Evolutionary conservation across 2,888 invertebrate species (phyloP), one percentile per base, ranked within the genome.

Genomic region (Ferrisia virgata): DNA sequence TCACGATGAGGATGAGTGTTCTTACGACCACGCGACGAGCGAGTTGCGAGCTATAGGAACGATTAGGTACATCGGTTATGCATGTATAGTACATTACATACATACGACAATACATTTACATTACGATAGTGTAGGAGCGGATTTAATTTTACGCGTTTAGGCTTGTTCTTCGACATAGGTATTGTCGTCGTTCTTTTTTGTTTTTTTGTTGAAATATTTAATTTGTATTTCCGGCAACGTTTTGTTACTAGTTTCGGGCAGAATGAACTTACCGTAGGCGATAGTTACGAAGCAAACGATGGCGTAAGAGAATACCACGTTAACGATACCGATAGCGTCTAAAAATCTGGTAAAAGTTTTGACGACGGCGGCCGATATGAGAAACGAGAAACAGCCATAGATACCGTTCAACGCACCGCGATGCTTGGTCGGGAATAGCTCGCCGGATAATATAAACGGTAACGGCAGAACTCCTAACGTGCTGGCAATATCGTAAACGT

Each of bases 351-450:
- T 22, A 28, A 82, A 82, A 1, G 43, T 40, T 82, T 82, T 82
- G n/a, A 82, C 82, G 1, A 82, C 82, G 2, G 40, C 69, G 1
- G 82, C 82, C 43, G 82, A 82, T n/a, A 82, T 82, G 82, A 82
- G 82, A n/a, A 82, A 82, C 31, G 82, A 82, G 15, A 82, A 82
- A 28, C 79, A 84, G 0, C 84, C 84, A 40, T 84, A 84, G 22
- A 84, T 64, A 11, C 84, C 84, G 39, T 79, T 79, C 43, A 79
- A 15, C 2, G 79, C 33, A 11, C 84, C 84, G 4, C 79, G 79
- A 31, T 79, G 39, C n/a, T 84, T 58, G 4, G 84, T 79, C 28
- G 84, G 84, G 40, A 84, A 84, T 31, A 84, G 25, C 40, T 84
- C 84, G 1, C 84, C 84, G 43, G 79, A 79, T 58, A 84, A 31